Conservation (phyloP, 2,113 vertebrate genomes). For the Hydrolagus affinis region DNA sequence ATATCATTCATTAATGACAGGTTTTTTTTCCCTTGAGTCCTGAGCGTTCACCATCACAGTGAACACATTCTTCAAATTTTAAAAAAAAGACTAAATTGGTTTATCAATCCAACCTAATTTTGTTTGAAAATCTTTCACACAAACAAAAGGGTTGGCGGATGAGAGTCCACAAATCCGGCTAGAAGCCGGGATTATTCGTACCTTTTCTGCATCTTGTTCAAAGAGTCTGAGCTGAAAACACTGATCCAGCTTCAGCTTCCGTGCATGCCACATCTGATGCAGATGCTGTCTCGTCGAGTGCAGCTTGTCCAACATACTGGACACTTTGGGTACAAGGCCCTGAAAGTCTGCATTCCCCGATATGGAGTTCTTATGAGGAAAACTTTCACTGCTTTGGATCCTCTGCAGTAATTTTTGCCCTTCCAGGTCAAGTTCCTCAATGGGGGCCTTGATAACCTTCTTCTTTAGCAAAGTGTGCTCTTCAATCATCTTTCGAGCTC, state of each 20-base stretch:
- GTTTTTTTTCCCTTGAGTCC: too few species aligned
- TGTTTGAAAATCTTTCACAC: accelerated
- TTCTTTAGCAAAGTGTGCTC: slow-evolving; percentile 88
- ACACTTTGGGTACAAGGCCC: slow-evolving; percentile 81
- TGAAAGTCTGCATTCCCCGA: slow-evolving; percentile 84
- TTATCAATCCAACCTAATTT: too few species aligned
- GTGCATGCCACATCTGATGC: slow-evolving; percentile 95
- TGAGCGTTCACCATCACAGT: too few species aligned
- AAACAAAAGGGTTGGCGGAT: not conserved
- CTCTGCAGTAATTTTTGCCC: slow-evolving; percentile 85
- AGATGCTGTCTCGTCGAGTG: slow-evolving; percentile 88
- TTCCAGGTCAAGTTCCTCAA: slow-evolving; percentile 87
- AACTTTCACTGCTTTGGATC: slow-evolving; percentile 89
- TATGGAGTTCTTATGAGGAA: slow-evolving; percentile 73
- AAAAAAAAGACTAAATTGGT: too few species aligned
- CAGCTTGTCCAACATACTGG: slow-evolving; percentile 83
- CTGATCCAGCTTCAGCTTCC: slow-evolving; percentile 94
- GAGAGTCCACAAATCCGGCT: accelerated
- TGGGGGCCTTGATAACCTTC: slow-evolving; percentile 86
- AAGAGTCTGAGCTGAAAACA: slow-evolving; percentile 95
- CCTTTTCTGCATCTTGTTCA: slow-evolving; percentile 97
- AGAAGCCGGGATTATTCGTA: slow-evolving; percentile 44
- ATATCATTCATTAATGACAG: too few species aligned
- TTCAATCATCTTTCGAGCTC: slow-evolving; percentile 84
- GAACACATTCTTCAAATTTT: too few species aligned